Evolutionary conservation across 2,797 vertebrate species (phyloP).

Genomic region (Sphenopsis melanotis): DNA sequence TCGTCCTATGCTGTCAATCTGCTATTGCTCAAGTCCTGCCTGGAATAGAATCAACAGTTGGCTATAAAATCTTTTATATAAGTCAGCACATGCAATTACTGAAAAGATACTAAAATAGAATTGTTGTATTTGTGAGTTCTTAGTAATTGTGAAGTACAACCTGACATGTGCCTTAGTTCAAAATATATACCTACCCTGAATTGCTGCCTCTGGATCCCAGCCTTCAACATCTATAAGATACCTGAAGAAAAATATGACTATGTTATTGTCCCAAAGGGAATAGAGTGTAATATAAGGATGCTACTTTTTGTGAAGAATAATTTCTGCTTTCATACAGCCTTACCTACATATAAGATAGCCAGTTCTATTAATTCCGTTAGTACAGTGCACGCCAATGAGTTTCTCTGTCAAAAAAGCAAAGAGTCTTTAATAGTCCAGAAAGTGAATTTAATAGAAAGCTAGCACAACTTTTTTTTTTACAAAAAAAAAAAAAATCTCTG

Average conservation of each 20-base stretch:
- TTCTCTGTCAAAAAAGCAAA: conserved; percentile 67
- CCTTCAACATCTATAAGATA: conserved; percentile 77
- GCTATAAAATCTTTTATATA: neutral
- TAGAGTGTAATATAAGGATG: neutral
- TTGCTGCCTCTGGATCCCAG: conserved; percentile 69
- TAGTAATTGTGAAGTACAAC: neutral
- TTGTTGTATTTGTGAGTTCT: neutral
- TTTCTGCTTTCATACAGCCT: conserved; percentile 15
- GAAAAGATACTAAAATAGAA: neutral
- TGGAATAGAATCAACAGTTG: neutral
- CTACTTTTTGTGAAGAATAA: neutral
- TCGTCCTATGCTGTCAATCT: neutral
- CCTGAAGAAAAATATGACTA: conserved; percentile 40
- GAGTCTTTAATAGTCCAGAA: neutral
- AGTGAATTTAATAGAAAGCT: neutral
- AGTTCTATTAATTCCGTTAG: conserved; percentile 75
- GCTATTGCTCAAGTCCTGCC: neutral
- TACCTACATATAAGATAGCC: conserved; percentile 78
- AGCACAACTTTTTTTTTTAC: neutral
- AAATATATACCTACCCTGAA: conserved; percentile 59
- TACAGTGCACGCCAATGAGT: conserved; percentile 75
- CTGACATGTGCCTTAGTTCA: neutral
- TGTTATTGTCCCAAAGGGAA: neutral
- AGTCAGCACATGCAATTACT: neutral
- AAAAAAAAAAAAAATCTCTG: neutral